Percentiles rank a stretch among this genome's conserved stretches.
Evolutionary conservation across 2,113 vertebrate genomes (phyloP).

Genomic region (Xyliphius kryptos): DNA sequence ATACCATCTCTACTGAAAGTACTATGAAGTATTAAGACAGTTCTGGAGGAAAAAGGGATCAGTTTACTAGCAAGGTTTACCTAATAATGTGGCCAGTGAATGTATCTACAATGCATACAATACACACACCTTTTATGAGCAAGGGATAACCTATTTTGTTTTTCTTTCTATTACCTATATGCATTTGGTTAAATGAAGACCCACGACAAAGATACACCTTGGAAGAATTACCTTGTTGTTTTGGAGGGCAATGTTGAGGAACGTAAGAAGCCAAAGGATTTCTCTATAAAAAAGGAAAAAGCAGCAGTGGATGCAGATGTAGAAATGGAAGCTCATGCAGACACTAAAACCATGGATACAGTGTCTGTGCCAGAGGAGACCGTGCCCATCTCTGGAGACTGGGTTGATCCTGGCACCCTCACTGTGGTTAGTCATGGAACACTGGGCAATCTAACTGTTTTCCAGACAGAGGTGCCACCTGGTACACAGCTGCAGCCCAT

Average conservation of each 20-base stretch:
- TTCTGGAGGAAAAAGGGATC: too few species aligned
- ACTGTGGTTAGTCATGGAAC: slow-evolving; percentile 65
- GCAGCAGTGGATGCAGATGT: slow-evolving; percentile 22
- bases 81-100: too few species aligned
- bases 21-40: too few species aligned
- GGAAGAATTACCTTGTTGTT: slow-evolving; percentile 94
- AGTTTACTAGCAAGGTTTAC: too few species aligned
- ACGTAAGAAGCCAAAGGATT: slow-evolving; percentile 44
- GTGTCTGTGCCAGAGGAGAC: slow-evolving; percentile 41
- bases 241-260: slow-evolving; percentile 81
- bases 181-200: too few species aligned
- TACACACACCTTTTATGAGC: too few species aligned
- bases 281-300: slow-evolving; percentile 39
- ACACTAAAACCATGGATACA: slow-evolving; percentile 5
- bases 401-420: slow-evolving; percentile 58
- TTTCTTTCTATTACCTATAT: too few species aligned
- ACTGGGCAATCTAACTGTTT: slow-evolving; percentile 71
- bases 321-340: background rate
- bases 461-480: slow-evolving; percentile 65
- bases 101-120: too few species aligned
- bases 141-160: too few species aligned
- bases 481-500: slow-evolving; percentile 74
- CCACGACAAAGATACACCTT: slow-evolving; percentile 88
- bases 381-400: slow-evolving; percentile 54
- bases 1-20: too few species aligned